Base-by-base conservation (phyloP, 1,140 invertebrate genomes). In the Hydropsyche tenuis region DNA sequence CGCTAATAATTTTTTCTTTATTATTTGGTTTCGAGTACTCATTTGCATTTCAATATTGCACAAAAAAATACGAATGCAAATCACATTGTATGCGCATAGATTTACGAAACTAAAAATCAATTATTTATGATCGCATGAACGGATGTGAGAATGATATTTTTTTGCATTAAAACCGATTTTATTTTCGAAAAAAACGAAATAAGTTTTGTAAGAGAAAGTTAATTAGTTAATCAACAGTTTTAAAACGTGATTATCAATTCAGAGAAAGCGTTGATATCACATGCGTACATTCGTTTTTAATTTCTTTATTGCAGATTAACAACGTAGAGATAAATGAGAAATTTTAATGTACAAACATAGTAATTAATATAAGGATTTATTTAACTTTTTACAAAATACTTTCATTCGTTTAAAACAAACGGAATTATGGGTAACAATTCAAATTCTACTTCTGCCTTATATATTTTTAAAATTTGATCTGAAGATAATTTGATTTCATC, bases 161-260 rank as follows among this genome's bases (percentile, higher is more conserved):
- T 20, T 53, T 53, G 18, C 48, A 20, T 46, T n/a, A 53, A 53
- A 7, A 7, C 48, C 48, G 30, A 53, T 53, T 53, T 16, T 53
- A 53, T 53, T 9, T 46, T 46, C 12, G 45, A 46, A 46, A 18
- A 53, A 37, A 37, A 37, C 30, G 30, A 3, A 37, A 37, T 37
- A 37, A n/a, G 3, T 53, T 53, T 53, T 20, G 7, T 18, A 7
- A 20, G 48, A 18, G 48, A 53, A 53, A 53, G 48, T 53, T 53
- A 53, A 5, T 18, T 53, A 53, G 20, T 53, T 53, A 18, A 11
- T 53, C 16, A 53, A 53, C 48, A 53, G 14, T 16, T 53, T 53
- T 53, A 53, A 53, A 53, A 53, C 20, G 48, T 18, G 9, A 18
- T 16, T n/a, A 46, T 46, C 45, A 46, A 20, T 53, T 53, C 20